These are phyloP conservation scores for Porites lutea DNA, from an alignment of 64 coral and sea anemone genomes.

Conservation along the genomic window DNA sequence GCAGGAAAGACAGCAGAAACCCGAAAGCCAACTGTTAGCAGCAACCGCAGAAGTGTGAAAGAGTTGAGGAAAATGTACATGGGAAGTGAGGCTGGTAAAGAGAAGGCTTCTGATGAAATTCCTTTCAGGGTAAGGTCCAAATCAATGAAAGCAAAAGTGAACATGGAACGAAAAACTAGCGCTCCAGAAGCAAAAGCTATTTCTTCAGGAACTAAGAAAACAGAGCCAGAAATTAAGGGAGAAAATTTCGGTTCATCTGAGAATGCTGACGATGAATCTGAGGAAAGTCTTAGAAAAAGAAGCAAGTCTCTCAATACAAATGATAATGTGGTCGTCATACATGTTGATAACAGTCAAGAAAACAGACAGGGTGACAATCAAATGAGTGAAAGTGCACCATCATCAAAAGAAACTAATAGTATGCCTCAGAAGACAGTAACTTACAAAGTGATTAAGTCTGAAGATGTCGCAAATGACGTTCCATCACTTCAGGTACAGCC, in stretches of 20 bases:
- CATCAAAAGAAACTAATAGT: not conserved
- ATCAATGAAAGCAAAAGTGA: not conserved
- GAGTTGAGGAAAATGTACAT: slow-evolving; percentile 48
- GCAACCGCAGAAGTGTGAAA: slow-evolving; percentile 15
- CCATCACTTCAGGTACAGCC: slow-evolving; percentile 36
- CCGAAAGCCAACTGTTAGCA: not conserved
- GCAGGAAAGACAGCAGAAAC: not conserved
- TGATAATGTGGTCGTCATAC: not conserved
- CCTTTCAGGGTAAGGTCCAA: not conserved
- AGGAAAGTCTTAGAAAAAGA: not conserved
- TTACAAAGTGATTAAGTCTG: not conserved
- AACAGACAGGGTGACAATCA: not conserved
- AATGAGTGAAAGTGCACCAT: not conserved
- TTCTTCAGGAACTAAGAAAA: not conserved
- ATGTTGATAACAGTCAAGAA: not conserved
- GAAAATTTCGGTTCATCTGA: not conserved
- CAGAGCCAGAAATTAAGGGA: not conserved
- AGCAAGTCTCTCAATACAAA: not conserved
- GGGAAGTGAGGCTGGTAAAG: not conserved
- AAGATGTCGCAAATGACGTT: not conserved
- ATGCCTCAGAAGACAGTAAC: not conserved
- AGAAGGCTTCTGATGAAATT: not conserved
- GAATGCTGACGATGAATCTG: not conserved
- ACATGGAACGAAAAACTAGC: not conserved
- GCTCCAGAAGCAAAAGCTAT: not conserved